Percentiles rank a stretch among this genome's conserved stretches.
These are phyloP conservation scores for Pyrochroa serraticornis DNA, from an alignment of 2,888 invertebrate species.

Conservation along the genomic window DNA sequence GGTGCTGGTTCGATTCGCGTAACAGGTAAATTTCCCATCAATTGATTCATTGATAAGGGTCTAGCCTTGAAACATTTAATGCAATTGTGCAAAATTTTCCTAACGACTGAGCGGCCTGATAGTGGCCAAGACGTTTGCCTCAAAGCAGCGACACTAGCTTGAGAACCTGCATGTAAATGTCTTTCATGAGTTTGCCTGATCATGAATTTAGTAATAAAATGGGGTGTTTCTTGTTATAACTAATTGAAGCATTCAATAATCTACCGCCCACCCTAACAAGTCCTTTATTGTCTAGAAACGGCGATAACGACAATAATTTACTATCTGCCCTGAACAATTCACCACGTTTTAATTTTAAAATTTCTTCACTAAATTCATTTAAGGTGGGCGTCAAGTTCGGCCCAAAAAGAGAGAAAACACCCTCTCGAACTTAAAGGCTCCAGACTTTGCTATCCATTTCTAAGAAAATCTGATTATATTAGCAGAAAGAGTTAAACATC, in stretches of 20 bases:
- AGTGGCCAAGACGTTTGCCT: constrained; percentile 32
- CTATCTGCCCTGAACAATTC: too few relatives aligned
- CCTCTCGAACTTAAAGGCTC: too few relatives aligned
- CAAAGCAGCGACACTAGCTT: constrained; percentile 12
- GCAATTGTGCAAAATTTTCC: constrained; percentile 15
- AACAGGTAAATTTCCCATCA: constrained; percentile 26
- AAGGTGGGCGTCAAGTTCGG: too few relatives aligned
- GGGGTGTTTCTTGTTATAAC: constrained; percentile 22
- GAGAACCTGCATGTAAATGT: constrained; percentile 27
- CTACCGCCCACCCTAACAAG: constrained; percentile 26
- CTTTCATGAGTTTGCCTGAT: constrained; percentile 10
- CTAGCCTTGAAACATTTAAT: constrained; percentile 20
- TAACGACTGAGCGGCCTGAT: constrained; percentile 14
- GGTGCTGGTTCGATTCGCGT: constrained; percentile 11
- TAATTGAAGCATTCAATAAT: constrained; percentile 7
- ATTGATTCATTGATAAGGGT: constrained; percentile 5
- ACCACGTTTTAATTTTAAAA: too few relatives aligned
- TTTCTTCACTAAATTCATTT: too few relatives aligned
- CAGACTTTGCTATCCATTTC: too few relatives aligned
- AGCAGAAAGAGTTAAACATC: too few relatives aligned
- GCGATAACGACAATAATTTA: too few relatives aligned
- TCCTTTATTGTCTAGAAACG: constrained; percentile 23
- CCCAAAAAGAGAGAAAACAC: too few relatives aligned
- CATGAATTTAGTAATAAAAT: constrained; percentile 16
- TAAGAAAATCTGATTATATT: too few relatives aligned